Conservation (phyloP, 1,140 invertebrate species). For the Eumaeus atala region DNA sequence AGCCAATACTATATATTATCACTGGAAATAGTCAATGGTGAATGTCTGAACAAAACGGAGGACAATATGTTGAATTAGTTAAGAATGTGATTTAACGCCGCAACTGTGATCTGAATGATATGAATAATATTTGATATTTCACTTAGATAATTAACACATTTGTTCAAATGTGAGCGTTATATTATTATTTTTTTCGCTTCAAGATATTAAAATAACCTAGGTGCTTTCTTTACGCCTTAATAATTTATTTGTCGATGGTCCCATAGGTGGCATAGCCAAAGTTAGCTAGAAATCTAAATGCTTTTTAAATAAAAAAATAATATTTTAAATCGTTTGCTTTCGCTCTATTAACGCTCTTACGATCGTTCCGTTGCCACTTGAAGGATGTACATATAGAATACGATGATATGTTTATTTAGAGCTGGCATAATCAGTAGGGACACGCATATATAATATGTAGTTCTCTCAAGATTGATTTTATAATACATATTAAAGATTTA, state of each 20-base stretch:
- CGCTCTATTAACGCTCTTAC: conserved; percentile 8
- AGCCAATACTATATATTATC: conserved; percentile 36
- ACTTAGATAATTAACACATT: conserved; percentile 66
- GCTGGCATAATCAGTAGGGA: conserved; percentile 53
- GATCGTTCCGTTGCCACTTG: conserved; percentile 14
- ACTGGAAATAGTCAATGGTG: conserved; percentile 54
- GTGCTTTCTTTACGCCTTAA: conserved; percentile 64
- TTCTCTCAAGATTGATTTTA: conserved; percentile 46
- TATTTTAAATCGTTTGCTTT: conserved; percentile 19
- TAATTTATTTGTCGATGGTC: conserved; percentile 43
- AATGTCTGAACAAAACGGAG: conserved; percentile 54
- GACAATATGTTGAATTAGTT: conserved; percentile 70
- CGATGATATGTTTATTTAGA: conserved; percentile 54
- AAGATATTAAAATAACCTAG: conserved; percentile 45
- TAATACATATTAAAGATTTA: conserved; percentile 63
- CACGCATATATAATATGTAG: conserved; percentile 57
- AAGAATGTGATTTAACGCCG: conserved; percentile 74
- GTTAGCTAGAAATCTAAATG: conserved; percentile 52
- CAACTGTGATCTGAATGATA: conserved; percentile 76
- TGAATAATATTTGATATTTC: conserved; percentile 75
- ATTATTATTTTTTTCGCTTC: conserved; percentile 39
- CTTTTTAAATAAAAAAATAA: conserved; percentile 22
- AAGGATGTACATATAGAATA: conserved; percentile 16
- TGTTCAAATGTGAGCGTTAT: conserved; percentile 38
- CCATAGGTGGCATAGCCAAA: conserved; percentile 67